Evolutionary conservation across 2,797 vertebrate genomes (phyloP).

Genomic region (Pseudomugil tenellus): DNA sequence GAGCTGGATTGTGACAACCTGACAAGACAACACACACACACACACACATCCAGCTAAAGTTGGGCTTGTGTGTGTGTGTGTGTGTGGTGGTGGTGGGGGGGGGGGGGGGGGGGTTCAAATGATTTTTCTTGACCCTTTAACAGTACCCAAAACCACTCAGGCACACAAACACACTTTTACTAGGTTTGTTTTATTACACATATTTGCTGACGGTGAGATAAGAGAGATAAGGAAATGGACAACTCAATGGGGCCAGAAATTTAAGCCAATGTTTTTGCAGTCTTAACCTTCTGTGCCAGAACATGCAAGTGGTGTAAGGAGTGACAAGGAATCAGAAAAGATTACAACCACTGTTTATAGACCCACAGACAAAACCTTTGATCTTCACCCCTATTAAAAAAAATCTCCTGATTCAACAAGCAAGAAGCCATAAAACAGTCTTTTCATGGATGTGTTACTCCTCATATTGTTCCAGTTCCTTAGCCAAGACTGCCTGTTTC

Average conservation of each 20-base stretch:
- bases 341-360: slow-evolving; percentile 8
- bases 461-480: slow-evolving; percentile 32
- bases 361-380: slow-evolving; percentile 13
- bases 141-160: slow-evolving; percentile 30
- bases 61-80: too few relatives aligned
- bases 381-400: slow-evolving; percentile 30
- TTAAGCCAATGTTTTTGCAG: slow-evolving; percentile 18
- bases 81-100: too few relatives aligned
- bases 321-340: slow-evolving; percentile 16
- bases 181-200: slow-evolving; percentile 33
- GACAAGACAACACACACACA: slow-evolving; percentile 36
- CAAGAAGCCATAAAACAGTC: slow-evolving; percentile 24
- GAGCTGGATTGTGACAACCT: slow-evolving; percentile 58
- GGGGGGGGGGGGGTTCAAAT: slow-evolving; percentile 35
- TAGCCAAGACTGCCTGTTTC: slow-evolving; percentile 40
- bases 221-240: slow-evolving; percentile 17
- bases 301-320: slow-evolving; percentile 14
- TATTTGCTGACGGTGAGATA: slow-evolving; percentile 20
- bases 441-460: slow-evolving; percentile 44
- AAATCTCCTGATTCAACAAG: slow-evolving; percentile 40
- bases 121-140: slow-evolving; percentile 32
- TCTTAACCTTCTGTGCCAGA: slow-evolving; percentile 1
- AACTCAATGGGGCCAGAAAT: slow-evolving; percentile 4
- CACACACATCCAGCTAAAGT: not conserved
- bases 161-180: slow-evolving; percentile 19